Base-by-base conservation (phyloP, 1,140 invertebrate species). In the Drosophila cardini region DNA sequence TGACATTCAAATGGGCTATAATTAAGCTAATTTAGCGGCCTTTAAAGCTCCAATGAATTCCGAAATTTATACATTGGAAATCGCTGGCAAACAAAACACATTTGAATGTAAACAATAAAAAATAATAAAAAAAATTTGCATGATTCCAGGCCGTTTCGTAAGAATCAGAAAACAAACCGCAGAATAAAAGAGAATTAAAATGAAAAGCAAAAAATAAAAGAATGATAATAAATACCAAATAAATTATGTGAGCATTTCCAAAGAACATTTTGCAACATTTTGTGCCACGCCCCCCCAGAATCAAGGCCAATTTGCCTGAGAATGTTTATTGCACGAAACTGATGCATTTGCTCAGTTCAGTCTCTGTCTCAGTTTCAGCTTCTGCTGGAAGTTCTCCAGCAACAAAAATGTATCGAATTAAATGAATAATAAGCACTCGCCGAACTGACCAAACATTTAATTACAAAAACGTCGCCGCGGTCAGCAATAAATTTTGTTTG, bases 401-500 rank as follows among this genome's bases (percentile, higher is more conserved):
- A 26, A 26, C n/a, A 26, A 21, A 40, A 57, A 69, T 72, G 42
- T 61, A 58, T 68, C 50, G 57, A 58, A 74, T 74, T 69, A 74
- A 74, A 60, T 87, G 68, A 87, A 87, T 86, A 79, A 83, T 87
- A 78, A 80, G 71, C 68, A 79, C 76, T 87, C 76, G 75, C 83
- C 72, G 77, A 72, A 64, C 79, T 83, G 83, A 50, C 83, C 84
- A 89, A 86, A 89, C 83, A 87, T 87, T 87, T 87, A 87, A 87
- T 87, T 87, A 87, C 83, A 83, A 89, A 89, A 89, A 83, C 80
- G 83, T 89, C 84, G 83, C 84, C 62, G 76, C 57, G 56, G 36
- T 21, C 61, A 52, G 83, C 84, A 79, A 87, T 87, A 87, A 87
- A 89, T 87, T 87, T 79, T 72, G 65, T 87, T 78, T 76, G 57